phyloP scores from a whole-genome alignment of 2,797 vertebrate genomes.

The Diglossa cyanea region DNA sequence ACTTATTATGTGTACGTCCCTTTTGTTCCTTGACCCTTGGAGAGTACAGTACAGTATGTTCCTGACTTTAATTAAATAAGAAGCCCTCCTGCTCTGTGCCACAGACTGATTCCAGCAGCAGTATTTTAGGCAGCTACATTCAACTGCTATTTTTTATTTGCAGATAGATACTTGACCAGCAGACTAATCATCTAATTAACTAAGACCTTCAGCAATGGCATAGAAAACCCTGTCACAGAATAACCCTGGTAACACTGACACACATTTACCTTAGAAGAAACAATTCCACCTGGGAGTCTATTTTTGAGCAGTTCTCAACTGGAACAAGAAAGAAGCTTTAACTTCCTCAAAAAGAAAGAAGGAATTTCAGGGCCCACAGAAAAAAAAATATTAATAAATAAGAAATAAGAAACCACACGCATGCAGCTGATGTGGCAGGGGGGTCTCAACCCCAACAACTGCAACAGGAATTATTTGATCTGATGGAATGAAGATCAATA shows the following conservation, averaged over 20 bases:
- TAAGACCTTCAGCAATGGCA: conserved; percentile 39
- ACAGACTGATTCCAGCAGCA: conserved; percentile 42
- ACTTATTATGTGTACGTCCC: conserved; percentile 22
- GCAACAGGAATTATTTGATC: not conserved
- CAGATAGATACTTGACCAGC: conserved; percentile 49
- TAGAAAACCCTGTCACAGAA: not conserved
- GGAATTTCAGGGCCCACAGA: not conserved
- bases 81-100: conserved; percentile 37
- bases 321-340: not conserved
- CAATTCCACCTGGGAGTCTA: not conserved
- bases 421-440: not conserved
- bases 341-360: not conserved
- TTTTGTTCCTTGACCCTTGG: conserved; percentile 62
- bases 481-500: not conserved
- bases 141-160: conserved; percentile 54
- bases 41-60: conserved; percentile 55
- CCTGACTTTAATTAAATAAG: conserved; percentile 66
- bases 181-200: conserved; percentile 62
- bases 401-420: not conserved
- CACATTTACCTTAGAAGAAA: not conserved
- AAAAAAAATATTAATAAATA: not conserved
- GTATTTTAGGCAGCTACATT: conserved; percentile 47
- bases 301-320: not conserved
- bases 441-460: not conserved
- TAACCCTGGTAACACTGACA: not conserved